phyloP scores from a whole-genome alignment of 2,113 vertebrate genomes.

The Phylloscopus whistleri region DNA sequence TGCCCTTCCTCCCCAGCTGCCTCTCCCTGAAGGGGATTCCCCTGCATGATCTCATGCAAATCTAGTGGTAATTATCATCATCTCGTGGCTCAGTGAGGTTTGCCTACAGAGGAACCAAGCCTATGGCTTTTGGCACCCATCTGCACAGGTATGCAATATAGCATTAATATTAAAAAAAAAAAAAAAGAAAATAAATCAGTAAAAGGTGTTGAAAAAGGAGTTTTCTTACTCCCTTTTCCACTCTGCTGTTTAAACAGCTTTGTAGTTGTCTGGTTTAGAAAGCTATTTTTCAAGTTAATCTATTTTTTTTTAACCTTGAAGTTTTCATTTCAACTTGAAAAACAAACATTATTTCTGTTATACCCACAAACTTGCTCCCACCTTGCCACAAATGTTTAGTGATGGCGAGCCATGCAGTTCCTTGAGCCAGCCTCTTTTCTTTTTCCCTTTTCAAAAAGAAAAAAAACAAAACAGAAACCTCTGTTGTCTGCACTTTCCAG shows the following conservation, averaged over 20 bases:
- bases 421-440: neutral
- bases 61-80: neutral
- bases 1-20: fast-evolving
- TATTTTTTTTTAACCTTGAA: neutral
- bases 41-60: neutral
- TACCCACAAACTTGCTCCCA: neutral
- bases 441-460: neutral
- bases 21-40: neutral
- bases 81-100: neutral
- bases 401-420: neutral
- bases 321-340: neutral
- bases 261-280: neutral
- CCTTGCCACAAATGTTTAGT: neutral
- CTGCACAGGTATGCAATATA: neutral
- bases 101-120: neutral
- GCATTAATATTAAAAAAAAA: neutral
- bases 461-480: neutral
- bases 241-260: neutral
- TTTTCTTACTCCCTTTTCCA: neutral
- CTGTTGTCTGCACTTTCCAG: neutral
- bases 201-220: neutral
- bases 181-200: neutral
- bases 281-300: neutral
- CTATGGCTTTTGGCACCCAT: neutral
- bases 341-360: neutral